phyloP scores from a whole-genome alignment of 1,140 invertebrate species.

The Anastrepha obliqua region DNA sequence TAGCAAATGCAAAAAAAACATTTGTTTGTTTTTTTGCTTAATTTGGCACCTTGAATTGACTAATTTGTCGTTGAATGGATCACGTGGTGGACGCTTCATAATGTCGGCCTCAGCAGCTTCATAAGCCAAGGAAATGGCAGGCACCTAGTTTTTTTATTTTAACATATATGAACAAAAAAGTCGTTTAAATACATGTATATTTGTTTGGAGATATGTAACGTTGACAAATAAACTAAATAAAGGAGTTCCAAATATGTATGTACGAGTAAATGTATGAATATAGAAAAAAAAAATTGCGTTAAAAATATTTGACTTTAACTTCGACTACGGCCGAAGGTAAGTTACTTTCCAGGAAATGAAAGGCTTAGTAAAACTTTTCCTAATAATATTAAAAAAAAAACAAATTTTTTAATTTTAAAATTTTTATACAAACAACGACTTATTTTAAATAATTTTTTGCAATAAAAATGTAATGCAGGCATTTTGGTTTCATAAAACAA shows the following conservation, averaged over 20 bases:
- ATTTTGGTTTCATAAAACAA: no score
- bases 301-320: neutral
- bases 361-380: no score
- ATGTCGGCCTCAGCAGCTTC: conserved; percentile 99
- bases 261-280: neutral
- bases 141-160: conserved; percentile 81
- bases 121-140: conserved; percentile 99
- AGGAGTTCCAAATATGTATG: neutral
- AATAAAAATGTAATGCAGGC: no score
- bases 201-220: neutral
- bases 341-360: no score
- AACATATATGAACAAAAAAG: conserved; percentile 48
- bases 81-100: conserved; percentile 99
- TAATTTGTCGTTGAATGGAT: conserved; percentile 96
- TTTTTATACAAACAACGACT: no score
- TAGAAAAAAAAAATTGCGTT: neutral
- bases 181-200: conserved; percentile 37
- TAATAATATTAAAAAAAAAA: no score
- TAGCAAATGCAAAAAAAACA: conserved; percentile 19
- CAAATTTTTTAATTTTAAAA: no score
- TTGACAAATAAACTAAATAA: conserved; percentile 30
- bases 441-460: no score
- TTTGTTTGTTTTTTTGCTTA: conserved; percentile 10
- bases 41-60: conserved; percentile 96
- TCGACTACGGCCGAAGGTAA: neutral